These are phyloP conservation scores for Drosophila monieri DNA, from an alignment of 2,888 invertebrate genomes.

Conservation along the genomic window DNA sequence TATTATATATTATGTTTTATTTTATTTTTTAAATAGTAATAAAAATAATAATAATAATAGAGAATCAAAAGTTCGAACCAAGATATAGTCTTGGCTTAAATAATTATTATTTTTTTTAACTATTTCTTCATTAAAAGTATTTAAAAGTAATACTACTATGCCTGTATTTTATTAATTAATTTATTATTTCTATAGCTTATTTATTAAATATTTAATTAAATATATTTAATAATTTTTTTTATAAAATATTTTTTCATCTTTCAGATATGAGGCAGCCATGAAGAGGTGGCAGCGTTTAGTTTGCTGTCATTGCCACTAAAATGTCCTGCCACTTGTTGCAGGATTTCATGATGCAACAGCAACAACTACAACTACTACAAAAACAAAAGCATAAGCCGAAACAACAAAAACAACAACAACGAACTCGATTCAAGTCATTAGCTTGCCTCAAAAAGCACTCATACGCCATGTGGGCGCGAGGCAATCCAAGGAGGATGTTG, in stretches of 20 bases:
- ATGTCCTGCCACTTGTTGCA: conserved; percentile 71
- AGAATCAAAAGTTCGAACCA: too few species aligned
- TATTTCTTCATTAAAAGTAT: too few species aligned
- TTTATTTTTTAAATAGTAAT: too few species aligned
- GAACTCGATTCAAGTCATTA: conserved; percentile 53
- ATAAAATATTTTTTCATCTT: conserved; percentile 1
- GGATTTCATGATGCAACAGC: conserved; percentile 49
- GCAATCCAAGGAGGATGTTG: conserved; percentile 52
- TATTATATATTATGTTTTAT: too few species aligned
- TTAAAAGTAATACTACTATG: too few species aligned
- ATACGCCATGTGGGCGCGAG: conserved; percentile 60
- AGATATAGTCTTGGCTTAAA: too few species aligned
- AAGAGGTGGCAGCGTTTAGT: conserved; percentile 39
- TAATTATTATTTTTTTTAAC: too few species aligned
- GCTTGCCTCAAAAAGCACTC: conserved; percentile 38
- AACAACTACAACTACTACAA: neutral
- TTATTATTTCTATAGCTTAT: conserved; percentile 4
- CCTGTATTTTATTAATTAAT: neutral
- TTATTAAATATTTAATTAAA: neutral
- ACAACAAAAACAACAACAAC: conserved; percentile 44
- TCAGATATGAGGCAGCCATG: conserved; percentile 41
- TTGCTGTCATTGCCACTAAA: conserved; percentile 48
- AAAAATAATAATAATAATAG: too few species aligned
- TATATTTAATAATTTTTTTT: neutral
- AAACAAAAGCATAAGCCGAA: conserved; percentile 8